Base-by-base conservation (phyloP, 92 coral and sea anemone species). In the Blastomussa wellsi region DNA sequence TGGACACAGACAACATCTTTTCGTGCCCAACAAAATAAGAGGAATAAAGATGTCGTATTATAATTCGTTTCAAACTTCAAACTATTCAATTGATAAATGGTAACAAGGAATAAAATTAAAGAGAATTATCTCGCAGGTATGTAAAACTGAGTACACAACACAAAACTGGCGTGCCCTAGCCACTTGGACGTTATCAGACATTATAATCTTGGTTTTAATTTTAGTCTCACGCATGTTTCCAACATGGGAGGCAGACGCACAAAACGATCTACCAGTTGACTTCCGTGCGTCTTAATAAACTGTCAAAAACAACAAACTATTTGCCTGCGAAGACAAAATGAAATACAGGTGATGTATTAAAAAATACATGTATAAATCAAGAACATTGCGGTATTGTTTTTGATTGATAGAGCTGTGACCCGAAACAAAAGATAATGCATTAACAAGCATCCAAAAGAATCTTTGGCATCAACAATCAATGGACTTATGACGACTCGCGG, bases 401-500 rank as follows among this genome's bases (percentile, higher is more conserved):
- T 35, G 36, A 48, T 36, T 32, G 77, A 70, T 49, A 44, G 24
- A 52, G 70, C 29, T n/a, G 67, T 49, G 51, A 49, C 33, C 74
- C 33, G 36, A 22, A 71, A 44, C 62, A 33, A 68, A 71, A 53
- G 67, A 51, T 72, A 51, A 82, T 51, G 36, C 9, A 33, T 52
- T n/a, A 37, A 36, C 29, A 37, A 36, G 29, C 55, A 14, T 10
- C 10, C 36, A 70, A 82, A 82, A 65, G 31, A 65, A 70, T 82
- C 66, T 26, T n/a, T 70, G 78, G 69, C 26, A 82, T 80, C 76
- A 82, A 37, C 29, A 52, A 53, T 51, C 86, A 51, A 53, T 71
- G 22, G 47, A 62, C 41, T 83, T 71, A 26, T 29, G 53, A 41
- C 32, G 59, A 33, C 60, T 62, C 74, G 87, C 80, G 80, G 87